Conservation (phyloP, 2,113 vertebrate genomes). For the Poeciliopsis turrubarensis region DNA sequence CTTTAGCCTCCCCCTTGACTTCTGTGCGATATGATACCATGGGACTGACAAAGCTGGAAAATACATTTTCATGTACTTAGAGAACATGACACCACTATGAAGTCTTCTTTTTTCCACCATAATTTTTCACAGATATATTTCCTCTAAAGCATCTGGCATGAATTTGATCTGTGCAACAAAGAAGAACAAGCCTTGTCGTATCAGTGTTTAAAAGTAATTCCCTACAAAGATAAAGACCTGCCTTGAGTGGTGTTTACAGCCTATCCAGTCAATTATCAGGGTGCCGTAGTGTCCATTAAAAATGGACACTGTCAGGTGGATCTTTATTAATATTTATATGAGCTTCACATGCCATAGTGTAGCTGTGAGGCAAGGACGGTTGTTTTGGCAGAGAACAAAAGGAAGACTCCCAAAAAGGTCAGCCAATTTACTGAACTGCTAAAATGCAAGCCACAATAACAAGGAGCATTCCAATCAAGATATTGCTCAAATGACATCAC, state of each 20-base stretch:
- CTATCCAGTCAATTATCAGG: slow-evolving; percentile 64
- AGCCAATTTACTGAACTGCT: slow-evolving; percentile 73
- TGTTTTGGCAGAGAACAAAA: slow-evolving; percentile 55
- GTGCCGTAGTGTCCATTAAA: slow-evolving; percentile 73
- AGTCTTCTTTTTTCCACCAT: slow-evolving; percentile 53
- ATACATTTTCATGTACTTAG: slow-evolving; percentile 77
- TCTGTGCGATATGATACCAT: slow-evolving; percentile 75
- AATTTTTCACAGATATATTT: slow-evolving; percentile 70
- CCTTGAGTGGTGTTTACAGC: slow-evolving; percentile 47
- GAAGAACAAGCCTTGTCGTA: slow-evolving; percentile 54
- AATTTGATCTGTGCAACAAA: slow-evolving; percentile 66
- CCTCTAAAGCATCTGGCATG: slow-evolving; percentile 38
- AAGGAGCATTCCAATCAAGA: slow-evolving; percentile 77
- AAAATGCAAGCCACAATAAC: slow-evolving; percentile 73
- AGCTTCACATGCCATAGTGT: slow-evolving; percentile 51
- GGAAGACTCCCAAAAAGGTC: slow-evolving; percentile 74
- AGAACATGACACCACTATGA: slow-evolving; percentile 69
- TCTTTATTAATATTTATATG: slow-evolving; percentile 80
- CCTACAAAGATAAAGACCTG: slow-evolving; percentile 50
- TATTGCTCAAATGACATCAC: slow-evolving; percentile 69
- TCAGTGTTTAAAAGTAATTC: slow-evolving; percentile 67
- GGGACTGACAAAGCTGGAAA: slow-evolving; percentile 74
- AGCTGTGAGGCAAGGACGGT: slow-evolving; percentile 43
- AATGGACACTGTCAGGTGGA: slow-evolving; percentile 62
- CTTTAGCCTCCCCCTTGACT: slow-evolving; percentile 80